Evolutionary conservation across 2,113 vertebrate genomes (phyloP), one percentile per base, ranked within the genome.

Genomic region (Hypocryptadius cinnamomeus): DNA sequence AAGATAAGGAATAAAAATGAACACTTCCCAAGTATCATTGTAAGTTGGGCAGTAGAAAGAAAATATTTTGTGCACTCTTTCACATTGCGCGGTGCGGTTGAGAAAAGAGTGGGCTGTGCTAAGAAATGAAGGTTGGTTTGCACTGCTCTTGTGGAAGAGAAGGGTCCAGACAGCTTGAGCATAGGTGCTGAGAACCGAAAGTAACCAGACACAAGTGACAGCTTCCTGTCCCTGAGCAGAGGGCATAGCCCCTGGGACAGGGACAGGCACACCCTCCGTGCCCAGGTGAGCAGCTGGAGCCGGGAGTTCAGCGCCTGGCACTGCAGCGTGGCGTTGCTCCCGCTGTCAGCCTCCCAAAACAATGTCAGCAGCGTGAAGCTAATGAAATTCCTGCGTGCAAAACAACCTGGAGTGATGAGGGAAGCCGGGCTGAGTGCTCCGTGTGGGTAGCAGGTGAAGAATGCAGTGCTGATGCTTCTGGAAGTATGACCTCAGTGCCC

Each of bases 61-160:
- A 81, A 76, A 57, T n/a, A 23, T 20, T 37, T 53, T 0, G 0
- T 40, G 33, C 14, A 6, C 77, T 51, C n/a, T 87, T 35, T 73
- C 24, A 23, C 13, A 37, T 45, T 22, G 13, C 10, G 3, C 0
- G 0, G 7, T 30, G 17, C 0, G 0, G 72, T 11, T 63, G 27
- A 42, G 72, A 31, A 57, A 39, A 86, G 59, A 70, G 5, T 11
- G 57, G 14, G 15, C 6, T 63, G n/a, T 40, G 37, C 21, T 61
- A 5, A 56, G 51, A 71, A 78, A 19, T 2, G 1, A 47, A 74
- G 37, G 20, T 61, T 74, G 45, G 28, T 63, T 79, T 69, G 48
- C 56, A 40, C 61, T 30, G 33, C 0, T 2, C n/a, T 53, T 19
- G 13, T 51, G 64, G 71, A 54, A 66, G n/a, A 42, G 68, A 60